phyloP scores from a whole-genome alignment of 2,113 vertebrate genomes.

The Corythornis cristatus region DNA sequence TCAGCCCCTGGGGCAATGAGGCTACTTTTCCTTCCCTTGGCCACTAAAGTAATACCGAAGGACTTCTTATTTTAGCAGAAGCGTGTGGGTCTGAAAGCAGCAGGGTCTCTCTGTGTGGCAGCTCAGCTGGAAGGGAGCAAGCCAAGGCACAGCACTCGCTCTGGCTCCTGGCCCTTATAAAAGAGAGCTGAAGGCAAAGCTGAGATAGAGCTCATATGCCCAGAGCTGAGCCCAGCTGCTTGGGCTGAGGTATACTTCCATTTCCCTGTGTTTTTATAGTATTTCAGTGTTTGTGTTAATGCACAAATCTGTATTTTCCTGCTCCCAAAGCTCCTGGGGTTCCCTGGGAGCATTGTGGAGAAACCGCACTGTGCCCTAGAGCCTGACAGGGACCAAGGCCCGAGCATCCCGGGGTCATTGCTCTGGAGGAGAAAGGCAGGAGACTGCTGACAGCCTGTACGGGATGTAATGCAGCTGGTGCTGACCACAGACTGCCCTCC shows the following conservation, averaged over 20 bases:
- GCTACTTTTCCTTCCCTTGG: not conserved
- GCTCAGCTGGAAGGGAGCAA: not conserved
- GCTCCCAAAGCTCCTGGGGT: not conserved
- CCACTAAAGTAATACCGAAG: not conserved
- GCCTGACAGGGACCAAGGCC: not conserved
- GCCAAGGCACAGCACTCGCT: no score
- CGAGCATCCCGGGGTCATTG: not conserved
- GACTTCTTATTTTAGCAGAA: not conserved
- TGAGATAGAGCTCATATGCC: not conserved
- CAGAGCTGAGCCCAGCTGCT: not conserved
- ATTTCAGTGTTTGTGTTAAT: not conserved
- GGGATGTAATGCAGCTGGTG: not conserved
- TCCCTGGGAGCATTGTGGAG: not conserved
- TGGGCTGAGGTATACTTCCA: not conserved
- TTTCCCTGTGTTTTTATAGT: not conserved
- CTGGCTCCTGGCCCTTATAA: fast-evolving
- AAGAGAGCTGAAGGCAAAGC: not conserved
- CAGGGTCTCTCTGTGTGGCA: fast-evolving
- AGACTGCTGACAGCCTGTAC: fast-evolving
- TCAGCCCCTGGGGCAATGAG: not conserved
- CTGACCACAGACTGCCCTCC: not conserved
- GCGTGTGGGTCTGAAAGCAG: not conserved
- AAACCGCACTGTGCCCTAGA: fast-evolving
- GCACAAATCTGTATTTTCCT: not conserved
- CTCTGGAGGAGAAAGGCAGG: not conserved